Base-by-base conservation (phyloP, 2,113 vertebrate genomes). In the Malurus alboscapulatus region DNA sequence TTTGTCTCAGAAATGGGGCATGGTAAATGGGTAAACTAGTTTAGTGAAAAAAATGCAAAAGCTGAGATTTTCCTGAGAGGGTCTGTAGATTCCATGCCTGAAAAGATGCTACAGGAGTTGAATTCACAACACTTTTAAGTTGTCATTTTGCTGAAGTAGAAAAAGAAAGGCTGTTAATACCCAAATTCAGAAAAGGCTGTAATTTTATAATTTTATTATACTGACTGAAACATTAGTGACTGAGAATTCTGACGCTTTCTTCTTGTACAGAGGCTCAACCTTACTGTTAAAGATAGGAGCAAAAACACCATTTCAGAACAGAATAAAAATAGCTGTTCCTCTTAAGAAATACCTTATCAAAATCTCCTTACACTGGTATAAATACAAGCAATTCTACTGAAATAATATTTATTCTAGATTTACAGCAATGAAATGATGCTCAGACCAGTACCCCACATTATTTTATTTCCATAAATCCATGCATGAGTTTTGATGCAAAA, bases 181-280 rank as follows among this genome's bases (percentile, higher is more conserved):
- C 2, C 25, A 66, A 59, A 59, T 19, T 51, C 26, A 30, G 45
- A 92, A 79, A 62, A 77, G 17, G 9, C 7, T 20, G 7, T 38
- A 34, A 47, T 55, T 88, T 83, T 58, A 27, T 45, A 2, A 59
- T 40, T 75, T 48, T 12, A 40, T 17, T n/a, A 6, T 36, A 50
- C 51, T 77, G 17, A 67, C 79, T 63, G 25, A 51, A 62, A 86
- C 6, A 32, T 58, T 73, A 36, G 27, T 32, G 12, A n/a, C 61
- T 91, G 89, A 66, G 14, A 73, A 73, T 54, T 88, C 27, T n/a
- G 57, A 17, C 58, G 8, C 0, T 55, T 21, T 80, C 18, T 68
- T 61, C 32, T 42, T 47, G 11, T 22, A 47, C 0, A 0, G 8
- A 66, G 6, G 6, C 5, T 17, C 22, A 83, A 20, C 11, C 10